These are phyloP conservation scores for Drosophila santomea DNA, from an alignment of 1,140 invertebrate species.

Conservation along the genomic window DNA sequence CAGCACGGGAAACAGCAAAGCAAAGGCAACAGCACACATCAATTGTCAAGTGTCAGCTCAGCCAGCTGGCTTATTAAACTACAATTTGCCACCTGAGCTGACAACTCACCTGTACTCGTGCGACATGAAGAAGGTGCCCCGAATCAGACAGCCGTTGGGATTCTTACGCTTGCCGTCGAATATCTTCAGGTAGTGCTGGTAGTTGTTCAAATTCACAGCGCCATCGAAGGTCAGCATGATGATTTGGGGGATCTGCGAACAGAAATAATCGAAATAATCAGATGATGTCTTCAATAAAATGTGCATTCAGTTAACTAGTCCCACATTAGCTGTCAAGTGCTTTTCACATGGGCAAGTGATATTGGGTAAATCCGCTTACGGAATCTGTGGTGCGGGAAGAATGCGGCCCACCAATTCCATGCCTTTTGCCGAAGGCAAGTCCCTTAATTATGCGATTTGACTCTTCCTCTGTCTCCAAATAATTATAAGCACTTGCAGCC, in stretches of 20 bases:
- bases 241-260: conserved; percentile 94
- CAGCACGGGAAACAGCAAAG: background rate
- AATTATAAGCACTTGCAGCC: conserved; percentile 12
- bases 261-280: too few species aligned
- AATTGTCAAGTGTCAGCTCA: conserved; percentile 53
- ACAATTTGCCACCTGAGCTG: conserved; percentile 14
- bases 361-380: too few species aligned
- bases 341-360: too few species aligned
- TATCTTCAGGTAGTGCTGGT: conserved; percentile 94
- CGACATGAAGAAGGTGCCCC: conserved; percentile 97
- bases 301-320: too few species aligned
- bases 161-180: conserved; percentile 92
- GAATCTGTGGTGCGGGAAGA: background rate
- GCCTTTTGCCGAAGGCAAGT: background rate
- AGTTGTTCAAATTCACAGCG: conserved; percentile 96
- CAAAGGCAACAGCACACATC: conserved; percentile 28
- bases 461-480: conserved; percentile 10
- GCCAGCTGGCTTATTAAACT: conserved; percentile 58
- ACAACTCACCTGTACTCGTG: conserved; percentile 92
- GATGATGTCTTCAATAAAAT: too few species aligned
- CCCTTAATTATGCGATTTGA: conserved; percentile 49
- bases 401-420: background rate
- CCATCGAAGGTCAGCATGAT: conserved; percentile 97
- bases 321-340: too few species aligned
- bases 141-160: conserved; percentile 95